Conservation (phyloP, 2,888 invertebrate species). For the Philereme transversata region DNA sequence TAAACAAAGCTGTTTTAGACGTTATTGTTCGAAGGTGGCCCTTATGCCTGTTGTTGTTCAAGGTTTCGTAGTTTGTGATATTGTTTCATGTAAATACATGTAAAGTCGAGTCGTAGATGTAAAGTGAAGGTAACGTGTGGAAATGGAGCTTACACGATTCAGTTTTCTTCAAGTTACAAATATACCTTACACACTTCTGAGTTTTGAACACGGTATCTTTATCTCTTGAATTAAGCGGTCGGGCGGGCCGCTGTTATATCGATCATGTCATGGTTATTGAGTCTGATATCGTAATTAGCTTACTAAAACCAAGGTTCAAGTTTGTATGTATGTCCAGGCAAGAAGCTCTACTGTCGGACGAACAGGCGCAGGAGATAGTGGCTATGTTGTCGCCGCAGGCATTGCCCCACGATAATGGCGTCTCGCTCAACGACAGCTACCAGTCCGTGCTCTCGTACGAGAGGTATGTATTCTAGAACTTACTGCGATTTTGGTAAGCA, state of each 20-base stretch:
- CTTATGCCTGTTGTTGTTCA: too few species aligned
- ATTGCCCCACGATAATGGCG: conserved; percentile 73
- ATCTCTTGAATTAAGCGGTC: too few species aligned
- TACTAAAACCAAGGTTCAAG: neutral
- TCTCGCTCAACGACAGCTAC: conserved; percentile 84
- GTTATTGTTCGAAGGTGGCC: too few species aligned
- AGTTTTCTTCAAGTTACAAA: too few species aligned
- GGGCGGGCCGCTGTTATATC: neutral
- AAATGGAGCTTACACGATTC: too few species aligned
- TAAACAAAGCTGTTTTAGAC: too few species aligned
- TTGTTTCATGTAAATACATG: too few species aligned
- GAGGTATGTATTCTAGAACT: conserved; percentile 63
- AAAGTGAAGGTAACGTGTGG: too few species aligned
- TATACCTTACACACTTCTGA: too few species aligned
- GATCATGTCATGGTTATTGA: neutral
- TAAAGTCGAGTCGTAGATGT: too few species aligned
- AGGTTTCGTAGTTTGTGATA: too few species aligned
- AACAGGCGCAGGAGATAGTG: conserved; percentile 95
- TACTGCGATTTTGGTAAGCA: neutral
- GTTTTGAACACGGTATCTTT: too few species aligned
- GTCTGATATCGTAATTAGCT: neutral
- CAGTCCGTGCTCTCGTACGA: conserved; percentile 83
- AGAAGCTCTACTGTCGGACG: conserved; percentile 92
- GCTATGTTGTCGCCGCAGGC: conserved; percentile 88
- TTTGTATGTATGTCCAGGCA: conserved; percentile 79